Percentiles rank a stretch among this genome's conserved stretches.
Evolutionary conservation across 2,113 vertebrate species (phyloP).

Genomic region (Gulo gulo): DNA sequence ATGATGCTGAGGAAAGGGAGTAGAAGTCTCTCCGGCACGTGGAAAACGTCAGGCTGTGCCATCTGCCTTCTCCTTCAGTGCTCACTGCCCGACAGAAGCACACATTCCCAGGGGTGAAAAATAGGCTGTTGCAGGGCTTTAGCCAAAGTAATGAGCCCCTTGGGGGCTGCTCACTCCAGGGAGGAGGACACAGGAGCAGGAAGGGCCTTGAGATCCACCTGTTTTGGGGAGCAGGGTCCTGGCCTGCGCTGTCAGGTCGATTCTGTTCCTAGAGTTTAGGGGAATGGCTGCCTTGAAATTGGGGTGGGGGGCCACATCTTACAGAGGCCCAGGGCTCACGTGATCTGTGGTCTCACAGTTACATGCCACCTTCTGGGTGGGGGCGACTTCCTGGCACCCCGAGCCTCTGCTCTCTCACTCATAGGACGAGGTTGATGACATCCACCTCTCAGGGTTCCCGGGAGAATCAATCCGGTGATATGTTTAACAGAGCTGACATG

Average conservation of each 20-base stretch:
- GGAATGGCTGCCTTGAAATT: background rate
- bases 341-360: background rate
- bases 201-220: background rate
- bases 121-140: background rate
- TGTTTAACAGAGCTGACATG: accelerated
- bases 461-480: accelerated
- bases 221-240: background rate
- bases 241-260: background rate
- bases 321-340: accelerated
- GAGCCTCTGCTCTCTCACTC: background rate
- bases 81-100: background rate
- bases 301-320: accelerated
- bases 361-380: background rate
- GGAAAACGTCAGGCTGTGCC: accelerated
- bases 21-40: accelerated
- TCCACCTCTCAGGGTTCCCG: background rate
- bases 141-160: background rate
- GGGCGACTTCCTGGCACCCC: background rate
- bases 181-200: background rate
- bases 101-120: background rate
- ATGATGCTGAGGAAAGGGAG: background rate
- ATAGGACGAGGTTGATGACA: background rate
- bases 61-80: background rate
- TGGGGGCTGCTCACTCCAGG: background rate
- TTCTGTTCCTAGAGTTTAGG: background rate